Percentiles rank a stretch among this genome's conserved stretches.
phyloP scores from a whole-genome alignment of 2,797 vertebrate species.

The Thamnophis elegans region DNA sequence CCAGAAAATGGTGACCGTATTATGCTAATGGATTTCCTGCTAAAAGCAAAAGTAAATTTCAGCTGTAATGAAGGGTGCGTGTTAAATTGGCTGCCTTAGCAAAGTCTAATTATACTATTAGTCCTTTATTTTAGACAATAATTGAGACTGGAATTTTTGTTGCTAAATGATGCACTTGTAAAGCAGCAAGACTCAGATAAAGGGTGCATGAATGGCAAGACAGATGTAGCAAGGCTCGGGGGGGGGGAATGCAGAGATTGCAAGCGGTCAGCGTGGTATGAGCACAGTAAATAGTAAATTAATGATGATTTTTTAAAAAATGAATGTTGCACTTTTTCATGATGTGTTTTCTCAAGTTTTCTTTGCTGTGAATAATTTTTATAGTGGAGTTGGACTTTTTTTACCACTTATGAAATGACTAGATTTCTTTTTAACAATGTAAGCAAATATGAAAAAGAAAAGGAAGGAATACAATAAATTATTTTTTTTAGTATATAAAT shows the following conservation, averaged over 20 bases:
- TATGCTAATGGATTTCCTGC: slow-evolving; percentile 26
- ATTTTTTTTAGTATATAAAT: too few relatives aligned
- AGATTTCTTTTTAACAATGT: background rate
- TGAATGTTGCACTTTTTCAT: background rate
- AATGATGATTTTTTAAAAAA: background rate
- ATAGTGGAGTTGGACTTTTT: background rate
- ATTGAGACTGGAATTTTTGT: background rate
- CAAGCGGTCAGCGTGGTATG: background rate
- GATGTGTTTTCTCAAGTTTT: background rate
- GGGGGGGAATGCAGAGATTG: background rate
- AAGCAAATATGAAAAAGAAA: background rate
- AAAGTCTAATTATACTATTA: background rate
- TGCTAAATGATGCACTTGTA: background rate
- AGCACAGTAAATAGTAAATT: background rate
- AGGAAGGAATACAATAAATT: too few relatives aligned
- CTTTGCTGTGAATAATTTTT: background rate
- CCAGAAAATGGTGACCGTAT: slow-evolving; percentile 36
- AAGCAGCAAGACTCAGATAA: background rate
- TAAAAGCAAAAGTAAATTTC: slow-evolving; percentile 38
- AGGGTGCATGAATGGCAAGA: background rate
- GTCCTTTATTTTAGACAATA: background rate
- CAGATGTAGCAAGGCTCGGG: background rate
- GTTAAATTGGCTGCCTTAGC: background rate
- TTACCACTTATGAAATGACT: background rate
- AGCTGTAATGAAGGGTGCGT: slow-evolving; percentile 56